These are phyloP conservation scores for Meliscaeva auricollis DNA, from an alignment of 2,888 invertebrate species.

Conservation along the genomic window DNA sequence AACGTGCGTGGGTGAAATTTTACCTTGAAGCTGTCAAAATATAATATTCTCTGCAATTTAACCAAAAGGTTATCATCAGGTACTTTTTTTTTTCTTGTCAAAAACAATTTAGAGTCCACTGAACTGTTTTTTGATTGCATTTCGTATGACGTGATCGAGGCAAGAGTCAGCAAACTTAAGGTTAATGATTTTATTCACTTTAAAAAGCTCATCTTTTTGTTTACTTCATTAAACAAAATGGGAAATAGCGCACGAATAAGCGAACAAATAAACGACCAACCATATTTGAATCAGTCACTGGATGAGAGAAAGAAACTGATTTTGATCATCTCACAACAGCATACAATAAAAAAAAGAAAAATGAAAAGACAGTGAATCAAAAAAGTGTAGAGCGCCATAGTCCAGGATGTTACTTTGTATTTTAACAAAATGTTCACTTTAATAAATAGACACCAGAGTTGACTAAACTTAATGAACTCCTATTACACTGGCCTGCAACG, in stretches of 20 bases:
- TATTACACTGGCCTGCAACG: no score
- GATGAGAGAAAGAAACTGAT: slow-evolving; percentile 16
- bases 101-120: slow-evolving; percentile 66
- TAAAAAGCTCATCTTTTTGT: slow-evolving; percentile 48
- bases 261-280: slow-evolving; percentile 3
- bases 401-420: background rate
- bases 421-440: no score
- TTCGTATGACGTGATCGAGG: slow-evolving; percentile 19
- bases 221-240: slow-evolving; percentile 40
- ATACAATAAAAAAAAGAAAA: background rate
- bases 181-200: slow-evolving; percentile 69
- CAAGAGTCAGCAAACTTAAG: slow-evolving; percentile 70
- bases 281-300: slow-evolving; percentile 37
- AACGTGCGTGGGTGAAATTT: slow-evolving; percentile 5
- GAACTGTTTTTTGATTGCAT: slow-evolving; percentile 44
- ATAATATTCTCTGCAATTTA: background rate
- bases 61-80: slow-evolving; percentile 7
- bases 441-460: no score
- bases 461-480: no score
- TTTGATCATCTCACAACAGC: slow-evolving; percentile 43
- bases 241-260: slow-evolving; percentile 44
- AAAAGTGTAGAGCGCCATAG: background rate
- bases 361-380: slow-evolving; percentile 32
- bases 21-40: slow-evolving; percentile 17
- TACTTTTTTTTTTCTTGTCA: slow-evolving; percentile 26